Conservation (phyloP, 2,888 invertebrate species). For the Archips xylosteana region DNA sequence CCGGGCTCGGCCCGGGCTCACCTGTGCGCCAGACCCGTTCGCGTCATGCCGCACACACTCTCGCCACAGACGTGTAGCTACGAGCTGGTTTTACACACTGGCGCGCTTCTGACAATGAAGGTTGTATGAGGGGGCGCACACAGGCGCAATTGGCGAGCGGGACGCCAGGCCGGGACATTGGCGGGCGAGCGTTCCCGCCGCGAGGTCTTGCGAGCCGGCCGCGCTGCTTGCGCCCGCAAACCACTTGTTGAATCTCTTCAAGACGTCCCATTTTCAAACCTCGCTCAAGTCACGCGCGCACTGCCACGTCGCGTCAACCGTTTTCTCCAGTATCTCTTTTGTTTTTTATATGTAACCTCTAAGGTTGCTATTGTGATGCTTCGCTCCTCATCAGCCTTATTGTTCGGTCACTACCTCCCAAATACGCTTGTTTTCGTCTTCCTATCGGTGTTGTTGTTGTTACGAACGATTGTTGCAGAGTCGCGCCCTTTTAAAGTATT, state of each 20-base stretch:
- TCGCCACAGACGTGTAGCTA: constrained; percentile 46
- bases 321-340: constrained; percentile 46
- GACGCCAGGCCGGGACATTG: constrained; percentile 67
- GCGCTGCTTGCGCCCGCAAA: constrained; percentile 71
- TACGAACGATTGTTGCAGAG: constrained; percentile 64
- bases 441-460: constrained; percentile 74
- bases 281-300: constrained; percentile 65
- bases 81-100: constrained; percentile 27
- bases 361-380: constrained; percentile 72
- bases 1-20: constrained; percentile 79
- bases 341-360: constrained; percentile 44
- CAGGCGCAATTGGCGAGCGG: constrained; percentile 46
- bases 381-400: constrained; percentile 69
- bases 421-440: constrained; percentile 71
- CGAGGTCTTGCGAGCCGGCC: constrained; percentile 65
- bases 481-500: constrained; percentile 51
- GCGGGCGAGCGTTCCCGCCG: constrained; percentile 83
- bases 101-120: constrained; percentile 24
- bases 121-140: constrained; percentile 45
- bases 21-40: constrained; percentile 77
- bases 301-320: constrained; percentile 51
- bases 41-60: constrained; percentile 67
- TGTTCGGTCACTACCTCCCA: constrained; percentile 55
- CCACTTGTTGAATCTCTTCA: constrained; percentile 80
- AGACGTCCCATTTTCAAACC: constrained; percentile 65